These are phyloP conservation scores for Stenchaetothrips biformis DNA, from an alignment of 2,888 invertebrate genomes.

Conservation along the genomic window DNA sequence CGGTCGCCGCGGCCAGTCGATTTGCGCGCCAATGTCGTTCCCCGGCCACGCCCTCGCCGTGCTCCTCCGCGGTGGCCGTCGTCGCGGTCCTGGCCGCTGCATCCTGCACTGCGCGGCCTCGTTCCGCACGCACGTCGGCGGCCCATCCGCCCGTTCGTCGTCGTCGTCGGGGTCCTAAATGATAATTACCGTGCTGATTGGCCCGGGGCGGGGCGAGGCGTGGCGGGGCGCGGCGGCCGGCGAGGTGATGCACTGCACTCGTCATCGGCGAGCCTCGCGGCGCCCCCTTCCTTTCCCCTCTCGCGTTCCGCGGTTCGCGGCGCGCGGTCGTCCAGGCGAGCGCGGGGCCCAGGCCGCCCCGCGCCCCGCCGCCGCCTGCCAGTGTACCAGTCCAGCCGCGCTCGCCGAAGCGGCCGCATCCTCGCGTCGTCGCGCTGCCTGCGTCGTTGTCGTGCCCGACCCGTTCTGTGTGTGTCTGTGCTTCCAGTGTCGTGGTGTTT, in stretches of 20 bases:
- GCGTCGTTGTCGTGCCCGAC: neutral
- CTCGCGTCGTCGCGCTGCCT: neutral
- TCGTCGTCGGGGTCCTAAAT: neutral
- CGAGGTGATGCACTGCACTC: neutral
- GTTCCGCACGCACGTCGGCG: neutral
- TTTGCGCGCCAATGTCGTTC: too few species aligned
- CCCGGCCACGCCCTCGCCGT: neutral
- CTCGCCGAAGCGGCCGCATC: neutral
- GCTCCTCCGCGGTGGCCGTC: neutral
- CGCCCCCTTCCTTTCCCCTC: neutral
- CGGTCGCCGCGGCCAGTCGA: too few species aligned
- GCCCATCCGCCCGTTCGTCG: neutral
- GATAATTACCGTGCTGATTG: neutral
- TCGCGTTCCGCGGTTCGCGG: neutral
- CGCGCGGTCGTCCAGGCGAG: neutral
- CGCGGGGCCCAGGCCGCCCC: neutral
- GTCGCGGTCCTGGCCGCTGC: neutral
- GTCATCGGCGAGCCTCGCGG: neutral
- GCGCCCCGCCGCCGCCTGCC: neutral
- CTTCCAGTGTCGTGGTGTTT: neutral
- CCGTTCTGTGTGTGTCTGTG: neutral
- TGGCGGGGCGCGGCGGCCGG: neutral
- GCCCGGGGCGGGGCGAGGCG: too few species aligned
- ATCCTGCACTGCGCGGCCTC: neutral
- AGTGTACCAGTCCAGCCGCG: neutral